Evolutionary conservation across 2,888 invertebrate species (phyloP), one percentile per base, ranked within the genome.

Genomic region (Oscheius sp.): DNA sequence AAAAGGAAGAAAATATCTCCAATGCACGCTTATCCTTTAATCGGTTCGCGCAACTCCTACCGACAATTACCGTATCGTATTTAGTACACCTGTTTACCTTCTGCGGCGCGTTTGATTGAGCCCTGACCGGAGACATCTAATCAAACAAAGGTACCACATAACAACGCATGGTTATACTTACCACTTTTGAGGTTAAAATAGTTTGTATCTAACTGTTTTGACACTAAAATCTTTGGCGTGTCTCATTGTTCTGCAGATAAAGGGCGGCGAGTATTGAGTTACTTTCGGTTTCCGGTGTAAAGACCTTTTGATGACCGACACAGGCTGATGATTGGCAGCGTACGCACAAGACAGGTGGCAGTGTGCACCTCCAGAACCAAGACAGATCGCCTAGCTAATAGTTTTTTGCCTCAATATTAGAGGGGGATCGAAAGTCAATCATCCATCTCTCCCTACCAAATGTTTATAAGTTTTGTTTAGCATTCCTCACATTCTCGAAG

Each of bases 41-140:
- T 61, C 61, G 61, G 61, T n/a, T n/a, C 45, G 45, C 61, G 61
- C 61, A 61, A 61, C 61, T 29, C 61, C 4, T 61, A 15, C 23
- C 42, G 64, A 64, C 64, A 64, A 64, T 64, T 64, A 64, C 64
- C 48, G 64, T 64, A 64, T 64, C 64, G 64, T 20, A 50, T 64
- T 64, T 50, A 34, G 23, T 65, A 65, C 65, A 65, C 65, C 65
- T 65, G 65, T 65, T 65, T 65, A 65, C 65, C 53, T 53, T 46
- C n/a, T 52, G 55, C 53, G 42, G 65, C 42, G 17, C 53, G 50
- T 65, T 52, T 53, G 52, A 65, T 31, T n/a, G 39, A 10, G 25
- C 25, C 34, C 46, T 52, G 50, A 53, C 42, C 53, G 65, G 10
- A n/a, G n/a, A 17, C 53, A 65, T 65, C 65, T 65, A 65, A 33